A percentile compares a stretch with the other conserved stretches of the same genome.
phyloP scores from a whole-genome alignment of 2,797 vertebrate genomes.

The Pachyuromys duprasi region DNA sequence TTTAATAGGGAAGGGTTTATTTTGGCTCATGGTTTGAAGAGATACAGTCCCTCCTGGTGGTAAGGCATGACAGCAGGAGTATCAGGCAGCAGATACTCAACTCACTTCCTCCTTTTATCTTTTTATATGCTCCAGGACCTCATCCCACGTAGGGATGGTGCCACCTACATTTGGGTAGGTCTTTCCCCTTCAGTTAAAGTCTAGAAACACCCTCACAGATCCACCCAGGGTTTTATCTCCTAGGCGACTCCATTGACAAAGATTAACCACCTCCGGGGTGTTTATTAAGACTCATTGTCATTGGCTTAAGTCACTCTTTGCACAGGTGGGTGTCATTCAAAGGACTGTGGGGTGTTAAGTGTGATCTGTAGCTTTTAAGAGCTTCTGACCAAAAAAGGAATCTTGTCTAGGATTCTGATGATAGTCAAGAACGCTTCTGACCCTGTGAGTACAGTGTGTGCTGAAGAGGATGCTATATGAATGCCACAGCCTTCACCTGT shows the following conservation, averaged over 20 bases:
- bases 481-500: not conserved
- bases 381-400: not conserved
- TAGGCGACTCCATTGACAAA: not conserved
- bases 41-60: not conserved
- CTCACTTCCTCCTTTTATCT: too few species aligned
- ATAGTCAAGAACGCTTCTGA: not conserved
- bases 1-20: too few species aligned
- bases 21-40: not conserved
- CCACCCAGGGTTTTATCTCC: not conserved
- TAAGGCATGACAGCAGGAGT: not conserved
- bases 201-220: not conserved
- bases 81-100: too few species aligned
- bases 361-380: not conserved
- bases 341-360: not conserved
- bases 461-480: slow-evolving; percentile 4
- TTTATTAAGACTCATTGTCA: not conserved
- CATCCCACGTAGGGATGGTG: not conserved
- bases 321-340: not conserved
- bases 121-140: not conserved
- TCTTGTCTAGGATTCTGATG: not conserved
- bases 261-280: not conserved
- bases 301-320: not conserved
- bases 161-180: not conserved
- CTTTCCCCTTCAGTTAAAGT: not conserved
- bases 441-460: not conserved